Evolutionary conservation across 2,797 vertebrate species (phyloP).

Genomic region (Lacerta viridis): DNA sequence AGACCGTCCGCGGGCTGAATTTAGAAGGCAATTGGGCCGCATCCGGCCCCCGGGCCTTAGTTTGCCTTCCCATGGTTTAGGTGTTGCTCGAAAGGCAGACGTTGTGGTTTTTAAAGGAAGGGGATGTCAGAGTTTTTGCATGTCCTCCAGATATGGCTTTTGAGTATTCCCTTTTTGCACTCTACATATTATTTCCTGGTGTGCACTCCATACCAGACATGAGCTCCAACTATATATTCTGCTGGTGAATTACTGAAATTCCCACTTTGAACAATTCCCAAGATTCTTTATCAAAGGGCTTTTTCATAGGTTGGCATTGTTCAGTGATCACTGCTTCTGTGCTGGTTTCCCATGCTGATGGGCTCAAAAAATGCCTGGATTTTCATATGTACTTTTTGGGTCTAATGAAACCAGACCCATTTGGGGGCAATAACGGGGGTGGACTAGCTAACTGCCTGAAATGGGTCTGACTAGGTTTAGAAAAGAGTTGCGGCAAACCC

Average conservation of each 20-base stretch:
- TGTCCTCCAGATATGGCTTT: background rate
- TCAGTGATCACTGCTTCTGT: background rate
- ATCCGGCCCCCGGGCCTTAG: too few species aligned
- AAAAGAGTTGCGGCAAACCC: too few species aligned
- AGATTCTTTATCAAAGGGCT: background rate
- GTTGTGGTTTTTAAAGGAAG: background rate
- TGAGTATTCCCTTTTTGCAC: background rate
- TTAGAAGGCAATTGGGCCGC: too few species aligned
- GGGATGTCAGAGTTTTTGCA: background rate
- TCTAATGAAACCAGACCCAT: background rate
- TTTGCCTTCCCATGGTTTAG: too few species aligned
- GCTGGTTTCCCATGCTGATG: background rate
- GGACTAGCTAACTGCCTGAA: too few species aligned
- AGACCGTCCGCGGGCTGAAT: accelerated
- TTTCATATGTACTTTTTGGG: background rate
- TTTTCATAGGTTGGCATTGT: background rate
- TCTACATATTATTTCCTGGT: background rate
- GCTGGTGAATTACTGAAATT: background rate
- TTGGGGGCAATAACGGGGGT: background rate
- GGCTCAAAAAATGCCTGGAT: background rate
- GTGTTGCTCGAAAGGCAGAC: background rate
- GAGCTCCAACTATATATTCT: background rate
- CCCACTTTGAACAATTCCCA: background rate
- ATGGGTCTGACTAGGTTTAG: too few species aligned
- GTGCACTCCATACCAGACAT: background rate